phyloP scores from a whole-genome alignment of 2,888 invertebrate species.

The Adela reaumurella region DNA sequence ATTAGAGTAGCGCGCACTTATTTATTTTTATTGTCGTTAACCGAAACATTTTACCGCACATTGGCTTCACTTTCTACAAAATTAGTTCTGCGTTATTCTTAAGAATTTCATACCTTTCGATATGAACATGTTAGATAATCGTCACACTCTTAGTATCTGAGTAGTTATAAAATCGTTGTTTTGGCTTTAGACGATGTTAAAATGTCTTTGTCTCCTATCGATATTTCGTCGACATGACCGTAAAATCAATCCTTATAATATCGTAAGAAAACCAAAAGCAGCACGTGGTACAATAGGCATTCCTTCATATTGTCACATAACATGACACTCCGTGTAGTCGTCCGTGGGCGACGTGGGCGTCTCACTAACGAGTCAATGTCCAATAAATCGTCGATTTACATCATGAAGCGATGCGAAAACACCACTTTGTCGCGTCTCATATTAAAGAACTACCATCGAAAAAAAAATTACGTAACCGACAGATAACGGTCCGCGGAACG shows the following conservation, averaged over 20 bases:
- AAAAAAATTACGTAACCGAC: not conserved
- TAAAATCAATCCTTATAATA: not conserved
- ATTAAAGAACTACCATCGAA: not conserved
- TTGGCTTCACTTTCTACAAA: not conserved
- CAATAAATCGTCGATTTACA: not conserved
- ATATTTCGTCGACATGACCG: not conserved
- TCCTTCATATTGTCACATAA: not conserved
- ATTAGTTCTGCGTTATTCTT: not conserved
- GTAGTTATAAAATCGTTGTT: not conserved
- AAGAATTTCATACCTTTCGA: not conserved
- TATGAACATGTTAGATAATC: not conserved
- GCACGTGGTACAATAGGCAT: not conserved
- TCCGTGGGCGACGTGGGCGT: not conserved
- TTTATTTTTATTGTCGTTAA: not conserved
- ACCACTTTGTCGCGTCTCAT: not conserved
- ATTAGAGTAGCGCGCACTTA: no score
- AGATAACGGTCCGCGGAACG: not conserved
- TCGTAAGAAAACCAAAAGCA: not conserved
- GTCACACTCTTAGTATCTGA: not conserved
- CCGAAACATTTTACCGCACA: not conserved
- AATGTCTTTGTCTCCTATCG: not conserved
- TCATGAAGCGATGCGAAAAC: not conserved
- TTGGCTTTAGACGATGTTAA: not conserved
- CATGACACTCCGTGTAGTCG: no score
- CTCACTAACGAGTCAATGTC: not conserved